Conservation (phyloP, 2,797 vertebrate species). For the Echiichthys vipera region DNA sequence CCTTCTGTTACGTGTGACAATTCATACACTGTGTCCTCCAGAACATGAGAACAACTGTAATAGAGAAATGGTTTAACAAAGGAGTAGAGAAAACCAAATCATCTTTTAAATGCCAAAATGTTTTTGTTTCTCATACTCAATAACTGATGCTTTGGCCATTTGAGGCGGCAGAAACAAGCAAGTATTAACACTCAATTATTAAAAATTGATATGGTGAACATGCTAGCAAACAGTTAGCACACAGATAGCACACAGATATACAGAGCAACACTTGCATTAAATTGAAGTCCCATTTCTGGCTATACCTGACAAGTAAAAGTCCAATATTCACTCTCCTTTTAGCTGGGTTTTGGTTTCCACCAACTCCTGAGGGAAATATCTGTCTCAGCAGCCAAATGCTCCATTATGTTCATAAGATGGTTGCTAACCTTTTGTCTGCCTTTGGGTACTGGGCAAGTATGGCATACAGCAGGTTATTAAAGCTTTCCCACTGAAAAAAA, state of each 20-base stretch:
- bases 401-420: background rate
- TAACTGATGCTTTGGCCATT: background rate
- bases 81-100: background rate
- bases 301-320: too few relatives aligned
- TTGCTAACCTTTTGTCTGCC: background rate
- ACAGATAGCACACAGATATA: background rate
- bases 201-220: background rate
- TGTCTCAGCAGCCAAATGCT: background rate
- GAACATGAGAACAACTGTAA: background rate
- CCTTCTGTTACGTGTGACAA: slow-evolving; percentile 27
- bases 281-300: background rate
- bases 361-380: background rate
- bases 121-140: background rate
- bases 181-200: too few relatives aligned
- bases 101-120: background rate
- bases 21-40: slow-evolving; percentile 4
- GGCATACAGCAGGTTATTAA: background rate
- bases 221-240: background rate
- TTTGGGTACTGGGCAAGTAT: background rate
- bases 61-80: background rate
- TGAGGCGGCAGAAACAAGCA: background rate
- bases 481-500: background rate
- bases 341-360: background rate
- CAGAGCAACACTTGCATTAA: background rate
- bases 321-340: background rate